phyloP scores from a whole-genome alignment of 2,797 vertebrate genomes.

The Hemibagrus guttatus region DNA sequence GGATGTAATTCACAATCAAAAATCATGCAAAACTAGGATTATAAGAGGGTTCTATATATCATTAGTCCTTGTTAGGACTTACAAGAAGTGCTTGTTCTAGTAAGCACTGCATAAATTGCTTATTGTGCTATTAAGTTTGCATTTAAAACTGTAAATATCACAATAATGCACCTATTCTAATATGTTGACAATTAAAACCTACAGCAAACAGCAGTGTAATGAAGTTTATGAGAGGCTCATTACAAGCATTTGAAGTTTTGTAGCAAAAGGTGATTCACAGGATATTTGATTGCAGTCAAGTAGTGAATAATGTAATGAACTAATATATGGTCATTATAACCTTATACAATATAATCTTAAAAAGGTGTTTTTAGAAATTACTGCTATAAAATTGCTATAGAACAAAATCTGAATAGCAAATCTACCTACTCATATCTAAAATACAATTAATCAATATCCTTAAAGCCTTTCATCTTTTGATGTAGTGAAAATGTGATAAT shows the following conservation, averaged over 20 bases:
- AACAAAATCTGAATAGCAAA: background rate
- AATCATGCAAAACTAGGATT: too few species aligned
- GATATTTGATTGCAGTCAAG: background rate
- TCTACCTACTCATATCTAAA: background rate
- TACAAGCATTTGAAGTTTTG: background rate
- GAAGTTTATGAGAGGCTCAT: background rate
- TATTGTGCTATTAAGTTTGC: background rate
- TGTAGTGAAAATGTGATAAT: conserved; percentile 1
- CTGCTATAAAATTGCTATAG: too few species aligned
- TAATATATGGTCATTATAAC: too few species aligned
- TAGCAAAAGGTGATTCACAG: background rate
- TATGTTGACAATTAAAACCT: background rate
- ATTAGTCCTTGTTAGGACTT: too few species aligned
- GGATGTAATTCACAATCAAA: too few species aligned
- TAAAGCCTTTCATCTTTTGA: background rate
- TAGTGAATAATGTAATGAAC: background rate
- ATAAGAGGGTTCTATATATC: too few species aligned
- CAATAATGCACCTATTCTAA: background rate
- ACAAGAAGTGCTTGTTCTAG: too few species aligned
- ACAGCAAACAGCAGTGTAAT: background rate
- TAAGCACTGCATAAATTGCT: background rate
- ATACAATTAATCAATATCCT: background rate
- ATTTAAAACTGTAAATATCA: background rate
- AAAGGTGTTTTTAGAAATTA: too few species aligned
- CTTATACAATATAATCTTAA: too few species aligned